Evolutionary conservation across 2,888 invertebrate species (phyloP), one percentile per base, ranked within the genome.

Genomic region (Lasioglossum morio): DNA sequence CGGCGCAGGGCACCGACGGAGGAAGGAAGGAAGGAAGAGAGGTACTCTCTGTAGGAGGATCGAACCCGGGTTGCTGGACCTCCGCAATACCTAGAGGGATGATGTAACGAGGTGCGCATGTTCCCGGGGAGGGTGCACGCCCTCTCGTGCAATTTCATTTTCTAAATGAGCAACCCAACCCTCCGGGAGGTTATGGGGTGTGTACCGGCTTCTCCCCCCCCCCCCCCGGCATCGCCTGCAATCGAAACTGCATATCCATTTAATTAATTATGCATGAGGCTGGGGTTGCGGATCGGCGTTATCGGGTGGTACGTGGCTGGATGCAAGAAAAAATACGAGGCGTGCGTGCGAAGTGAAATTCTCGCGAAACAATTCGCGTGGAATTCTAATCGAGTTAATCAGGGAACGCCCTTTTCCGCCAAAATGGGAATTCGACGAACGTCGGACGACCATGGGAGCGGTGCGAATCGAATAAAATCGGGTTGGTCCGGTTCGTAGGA

Each of bases 251-350:
- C 89, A 91, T 92, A 91, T 91, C 91, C 92, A 90, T 94, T 94
- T 93, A 93, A 94, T 94, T 94, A 93, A 94, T 94, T 94, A 94
- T 94, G 92, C 91, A 93, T 91, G 92, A 92, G 93, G 79, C 88
- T 88, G 72, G 82, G 82, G 77, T 74, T 82, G 89, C 77, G 30
- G 82, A 75, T 82, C 84, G 66, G 37, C 82, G 82, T 87, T 87
- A 89, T 91, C 89, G n/a, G 12, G 86, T 79, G 87, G 53, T 63
- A 53, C 30, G 78, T 53, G 73, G 70, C 57, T 81, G 12, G 37
- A 43, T 46, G 4, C 34, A 16, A 43, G 30, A 74, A 83, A 85
- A 83, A 84, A 76, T 79, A 14, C 53, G 48, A 16, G 60, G 23
- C 30, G 27, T 72, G 30, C 53, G 37, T 46, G 53, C 7, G 37